phyloP scores from a whole-genome alignment of 92 coral and sea anemone species.

The Porites evermanni region DNA sequence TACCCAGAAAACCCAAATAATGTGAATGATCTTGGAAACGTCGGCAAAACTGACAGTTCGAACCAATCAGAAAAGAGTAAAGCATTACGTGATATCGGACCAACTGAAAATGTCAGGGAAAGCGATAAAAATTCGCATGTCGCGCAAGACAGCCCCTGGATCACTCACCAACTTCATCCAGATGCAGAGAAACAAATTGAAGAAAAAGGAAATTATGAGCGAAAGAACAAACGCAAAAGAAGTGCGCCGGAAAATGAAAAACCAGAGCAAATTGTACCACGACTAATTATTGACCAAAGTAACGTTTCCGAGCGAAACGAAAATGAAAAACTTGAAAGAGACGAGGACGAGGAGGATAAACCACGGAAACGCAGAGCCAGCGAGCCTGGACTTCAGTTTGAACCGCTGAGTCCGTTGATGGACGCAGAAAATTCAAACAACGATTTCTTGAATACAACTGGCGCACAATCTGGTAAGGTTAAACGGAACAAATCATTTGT shows the following conservation, averaged over 20 bases:
- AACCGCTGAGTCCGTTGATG: slow-evolving; percentile 37
- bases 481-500: slow-evolving; percentile 77
- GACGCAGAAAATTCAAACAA: slow-evolving; percentile 12
- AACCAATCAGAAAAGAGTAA: slow-evolving; percentile 16
- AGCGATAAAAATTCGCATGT: background rate
- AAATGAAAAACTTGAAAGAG: background rate
- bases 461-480: slow-evolving; percentile 27
- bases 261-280: background rate
- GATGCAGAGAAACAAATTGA: background rate
- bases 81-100: background rate
- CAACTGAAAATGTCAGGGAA: slow-evolving; percentile 26
- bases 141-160: slow-evolving; percentile 33
- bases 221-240: slow-evolving; percentile 22
- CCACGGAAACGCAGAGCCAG: slow-evolving; percentile 17
- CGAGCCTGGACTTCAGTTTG: background rate
- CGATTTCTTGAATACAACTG: background rate
- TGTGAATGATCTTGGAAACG: background rate
- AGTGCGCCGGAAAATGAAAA: background rate
- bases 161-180: slow-evolving; percentile 8
- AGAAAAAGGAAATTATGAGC: background rate
- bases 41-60: slow-evolving; percentile 6
- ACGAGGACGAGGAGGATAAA: background rate
- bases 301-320: background rate
- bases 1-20: background rate
- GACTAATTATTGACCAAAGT: slow-evolving; percentile 14